Evolutionary conservation across 2,797 vertebrate genomes (phyloP), one percentile per base, ranked within the genome.

Genomic region (Falco columbarius): DNA sequence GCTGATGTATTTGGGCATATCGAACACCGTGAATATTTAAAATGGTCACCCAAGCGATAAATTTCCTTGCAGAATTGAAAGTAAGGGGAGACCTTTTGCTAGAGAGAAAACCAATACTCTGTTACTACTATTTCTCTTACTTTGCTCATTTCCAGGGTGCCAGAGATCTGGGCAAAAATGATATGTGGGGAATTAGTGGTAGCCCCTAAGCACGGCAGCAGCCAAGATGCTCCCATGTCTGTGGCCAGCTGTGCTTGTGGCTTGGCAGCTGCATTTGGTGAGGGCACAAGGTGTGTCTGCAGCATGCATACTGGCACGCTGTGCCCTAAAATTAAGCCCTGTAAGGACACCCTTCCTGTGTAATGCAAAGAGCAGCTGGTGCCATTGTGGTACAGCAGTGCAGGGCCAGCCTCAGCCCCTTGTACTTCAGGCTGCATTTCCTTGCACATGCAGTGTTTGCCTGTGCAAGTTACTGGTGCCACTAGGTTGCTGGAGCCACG

Each of bases 331-430:
- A 32, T 19, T 34, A 26, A 86, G 51, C 38, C 40, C 74, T 79
- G 27, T 30, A 6, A 42, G 44, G 58, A 68, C 12, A 29, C 14
- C 12, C 26, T 81, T 80, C 34, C 56, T 15, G 3, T 32, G 44
- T 3, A 30, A 38, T 4, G 15, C 36, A 16, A 24, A 59, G 68
- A 70, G 51, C 61, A 29, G 46, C 58, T 36, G 34, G 20, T 72
- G 66, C 86, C 0, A 0, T 55, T 68, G 55, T 0, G 0, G 55
- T 46, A 52, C 62, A 27, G 80, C 54, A 34, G 2, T 0, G 0
- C 2, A 0, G 76, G 36, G 47, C n/a, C 66, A 59, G 63, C 42
- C 4, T 1, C 72, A 70, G 47, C n/a, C 27, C 52, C 59, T 47
- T 1, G 0, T 67, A 61, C 76, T 40, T 29, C 1, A 22, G 38